Evolutionary conservation across 2,113 vertebrate genomes (phyloP).

Genomic region (Prolemur simus): DNA sequence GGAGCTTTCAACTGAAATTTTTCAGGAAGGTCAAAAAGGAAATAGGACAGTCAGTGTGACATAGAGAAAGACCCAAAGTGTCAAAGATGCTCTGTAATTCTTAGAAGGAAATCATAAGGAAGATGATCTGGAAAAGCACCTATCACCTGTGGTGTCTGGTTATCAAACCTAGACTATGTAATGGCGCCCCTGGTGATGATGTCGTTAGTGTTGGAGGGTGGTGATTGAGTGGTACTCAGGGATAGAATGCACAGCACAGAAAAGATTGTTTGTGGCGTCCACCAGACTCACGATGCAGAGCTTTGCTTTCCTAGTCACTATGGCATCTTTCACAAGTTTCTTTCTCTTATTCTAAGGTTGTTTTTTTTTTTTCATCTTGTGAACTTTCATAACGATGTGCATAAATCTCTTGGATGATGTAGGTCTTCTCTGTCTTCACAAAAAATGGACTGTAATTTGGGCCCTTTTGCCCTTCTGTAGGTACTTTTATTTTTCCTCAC

Average conservation of each 20-base stretch:
- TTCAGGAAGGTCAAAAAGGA: not conserved
- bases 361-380: not conserved
- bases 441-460: not conserved
- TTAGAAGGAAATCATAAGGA: not conserved
- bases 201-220: no score
- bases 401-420: not conserved
- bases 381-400: not conserved
- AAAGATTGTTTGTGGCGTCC: not conserved
- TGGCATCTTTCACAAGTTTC: not conserved
- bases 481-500: not conserved
- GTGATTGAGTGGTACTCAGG: not conserved
- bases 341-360: not conserved
- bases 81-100: not conserved
- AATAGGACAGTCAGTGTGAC: not conserved
- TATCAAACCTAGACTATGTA: not conserved
- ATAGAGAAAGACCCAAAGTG: not conserved
- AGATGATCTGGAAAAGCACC: not conserved
- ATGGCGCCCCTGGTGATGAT: not conserved
- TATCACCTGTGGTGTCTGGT: not conserved
- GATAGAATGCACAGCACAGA: not conserved
- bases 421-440: not conserved
- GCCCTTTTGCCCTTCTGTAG: not conserved
- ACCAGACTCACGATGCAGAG: not conserved
- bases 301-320: not conserved
- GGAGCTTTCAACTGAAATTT: not conserved